Conservation (phyloP, 1,140 invertebrate species). For the Trichomalopsis sarcophagae region DNA sequence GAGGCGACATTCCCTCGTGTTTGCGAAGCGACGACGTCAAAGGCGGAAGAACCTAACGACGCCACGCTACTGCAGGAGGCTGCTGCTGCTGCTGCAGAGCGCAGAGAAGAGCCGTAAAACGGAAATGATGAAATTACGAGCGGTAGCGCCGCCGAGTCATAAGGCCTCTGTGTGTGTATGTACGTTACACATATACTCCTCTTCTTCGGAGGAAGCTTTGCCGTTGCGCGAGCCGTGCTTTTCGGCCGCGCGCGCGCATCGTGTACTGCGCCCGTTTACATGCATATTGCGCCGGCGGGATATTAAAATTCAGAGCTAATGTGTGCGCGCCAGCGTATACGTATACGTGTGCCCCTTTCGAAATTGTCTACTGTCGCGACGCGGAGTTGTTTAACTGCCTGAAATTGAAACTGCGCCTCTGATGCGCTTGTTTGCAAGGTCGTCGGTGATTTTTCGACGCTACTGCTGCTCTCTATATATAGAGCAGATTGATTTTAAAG, state of each 20-base stretch:
- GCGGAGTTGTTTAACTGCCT: background rate
- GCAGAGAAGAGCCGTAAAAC: conserved; percentile 34
- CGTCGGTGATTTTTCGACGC: background rate
- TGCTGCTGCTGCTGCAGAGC: background rate
- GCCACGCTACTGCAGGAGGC: background rate
- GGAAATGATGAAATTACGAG: conserved; percentile 54
- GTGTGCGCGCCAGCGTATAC: too few relatives aligned
- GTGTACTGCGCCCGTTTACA: background rate
- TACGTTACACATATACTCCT: background rate
- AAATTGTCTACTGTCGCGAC: background rate
- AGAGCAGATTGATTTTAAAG: background rate
- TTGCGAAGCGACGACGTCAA: conserved; percentile 19
- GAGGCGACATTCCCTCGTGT: conserved; percentile 1
- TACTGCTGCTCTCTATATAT: too few relatives aligned
- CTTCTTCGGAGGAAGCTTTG: conserved; percentile 11
- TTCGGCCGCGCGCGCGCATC: background rate
- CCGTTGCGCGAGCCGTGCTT: background rate
- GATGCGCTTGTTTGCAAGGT: background rate
- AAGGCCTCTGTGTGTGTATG: background rate
- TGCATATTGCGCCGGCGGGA: conserved; percentile 5
- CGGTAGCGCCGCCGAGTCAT: conserved; percentile 8
- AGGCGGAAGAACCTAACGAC: conserved; percentile 34
- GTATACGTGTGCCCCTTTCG: background rate
- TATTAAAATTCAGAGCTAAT: background rate
- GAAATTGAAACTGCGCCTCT: background rate